Base-by-base conservation (phyloP, 2,888 invertebrate genomes). In the Thumatha senex region DNA sequence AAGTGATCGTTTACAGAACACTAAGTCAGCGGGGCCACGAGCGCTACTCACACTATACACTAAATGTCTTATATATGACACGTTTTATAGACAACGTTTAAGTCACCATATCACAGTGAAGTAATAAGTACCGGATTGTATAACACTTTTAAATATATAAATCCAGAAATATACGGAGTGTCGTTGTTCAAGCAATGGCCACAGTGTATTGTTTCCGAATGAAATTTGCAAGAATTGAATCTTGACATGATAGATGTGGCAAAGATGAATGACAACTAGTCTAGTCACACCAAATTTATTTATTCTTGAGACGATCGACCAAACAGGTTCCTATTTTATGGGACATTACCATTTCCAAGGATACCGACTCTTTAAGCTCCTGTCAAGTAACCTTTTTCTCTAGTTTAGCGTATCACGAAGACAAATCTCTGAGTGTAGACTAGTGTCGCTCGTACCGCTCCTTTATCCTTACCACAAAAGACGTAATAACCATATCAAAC, bases 401-500 rank as follows among this genome's bases (percentile, higher is more conserved):
- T 81, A 86, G 86, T 89, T 89, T 82, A 86, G 86, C 88, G 89
- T 90, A 89, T 87, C 89, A 84, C 70, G 80, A 82, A 85, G 86
- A 89, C 85, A 86, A 86, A 89, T 89, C 88, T 88, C 78, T 62
- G 63, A 76, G 67, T 72, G 74, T 74, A 65, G 78, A 73, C 76
- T 75, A 77, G 76, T 57, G 55, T 67, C 73, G 74, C 76, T 84
- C 78, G 74, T 78, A 82, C 80, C 86, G 84, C 79, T 78, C 74
- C 74, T 87, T 85, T 86, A 86, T 87, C 78, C 78, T 78, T 71
- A 69, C 80, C 76, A 88, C 89, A 89, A 91, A 90, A 86, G 82
- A 86, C 81, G 86, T 91, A 88, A 91, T 90, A 90, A 89, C 90
- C 91, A 91, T 90, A 90, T 91, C 89, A 90, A 90, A 89, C 85